phyloP scores from a whole-genome alignment of 2,113 vertebrate species.

The Rhynchomys soricoides region DNA sequence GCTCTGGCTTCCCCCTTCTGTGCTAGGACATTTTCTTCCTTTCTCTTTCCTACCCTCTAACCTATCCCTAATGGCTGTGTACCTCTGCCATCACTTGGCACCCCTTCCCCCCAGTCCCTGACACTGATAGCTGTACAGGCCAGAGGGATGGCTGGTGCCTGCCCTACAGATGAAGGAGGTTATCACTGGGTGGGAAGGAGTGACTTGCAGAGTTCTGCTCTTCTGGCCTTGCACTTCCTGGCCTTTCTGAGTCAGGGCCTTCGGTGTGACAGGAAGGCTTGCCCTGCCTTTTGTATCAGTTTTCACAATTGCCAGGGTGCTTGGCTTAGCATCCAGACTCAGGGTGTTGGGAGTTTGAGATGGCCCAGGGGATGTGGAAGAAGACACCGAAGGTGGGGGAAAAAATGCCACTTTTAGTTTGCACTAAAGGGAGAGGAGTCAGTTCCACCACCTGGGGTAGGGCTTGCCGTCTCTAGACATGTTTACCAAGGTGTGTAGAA shows the following conservation, averaged over 20 bases:
- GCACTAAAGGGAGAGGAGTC: neutral
- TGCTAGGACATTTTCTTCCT: neutral
- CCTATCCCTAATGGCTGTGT: slow-evolving; percentile 51
- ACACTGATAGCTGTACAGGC: neutral
- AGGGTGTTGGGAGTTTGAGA: slow-evolving; percentile 68
- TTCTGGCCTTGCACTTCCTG: slow-evolving; percentile 55
- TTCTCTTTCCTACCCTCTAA: slow-evolving; percentile 63
- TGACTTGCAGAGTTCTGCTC: slow-evolving; percentile 2
- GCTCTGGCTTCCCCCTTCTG: neutral
- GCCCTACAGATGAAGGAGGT: slow-evolving; percentile 55
- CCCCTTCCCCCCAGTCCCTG: neutral
- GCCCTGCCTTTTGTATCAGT: slow-evolving; percentile 73
- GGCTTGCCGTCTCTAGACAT: accelerated
- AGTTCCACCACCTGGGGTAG: accelerated
- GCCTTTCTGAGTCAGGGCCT: slow-evolving; percentile 61
- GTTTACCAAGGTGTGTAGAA: neutral
- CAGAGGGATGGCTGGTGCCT: slow-evolving; percentile 56
- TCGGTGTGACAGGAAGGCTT: slow-evolving; percentile 61
- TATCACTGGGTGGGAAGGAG: slow-evolving; percentile 53
- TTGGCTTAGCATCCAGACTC: slow-evolving; percentile 55
- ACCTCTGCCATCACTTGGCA: neutral
- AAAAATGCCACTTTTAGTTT: neutral
- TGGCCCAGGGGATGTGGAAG: slow-evolving; percentile 52
- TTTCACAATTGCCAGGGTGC: slow-evolving; percentile 67
- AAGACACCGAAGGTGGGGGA: neutral